These are phyloP conservation scores for Gavia stellata DNA, from an alignment of 2,113 vertebrate species.

Conservation along the genomic window DNA sequence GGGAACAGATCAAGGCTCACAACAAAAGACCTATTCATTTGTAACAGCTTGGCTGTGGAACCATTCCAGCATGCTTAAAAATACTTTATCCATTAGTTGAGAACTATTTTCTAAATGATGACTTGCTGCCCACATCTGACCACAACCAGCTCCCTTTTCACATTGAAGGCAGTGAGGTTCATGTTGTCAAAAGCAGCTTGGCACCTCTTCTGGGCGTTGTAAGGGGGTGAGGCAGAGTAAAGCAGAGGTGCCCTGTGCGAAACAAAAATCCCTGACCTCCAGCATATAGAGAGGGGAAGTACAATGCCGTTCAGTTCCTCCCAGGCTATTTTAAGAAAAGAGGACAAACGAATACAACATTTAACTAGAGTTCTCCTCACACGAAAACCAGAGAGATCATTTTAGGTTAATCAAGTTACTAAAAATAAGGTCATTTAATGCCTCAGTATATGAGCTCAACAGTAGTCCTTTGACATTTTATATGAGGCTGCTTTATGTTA, in stretches of 20 bases:
- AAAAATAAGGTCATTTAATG: not conserved
- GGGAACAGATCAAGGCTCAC: conserved; percentile 52
- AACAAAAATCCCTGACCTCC: conserved; percentile 25
- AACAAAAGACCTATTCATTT: conserved; percentile 62
- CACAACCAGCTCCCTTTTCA: conserved; percentile 35
- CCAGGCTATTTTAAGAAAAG: conserved; percentile 36
- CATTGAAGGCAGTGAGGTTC: not conserved
- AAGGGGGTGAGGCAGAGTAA: not conserved
- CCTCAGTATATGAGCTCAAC: not conserved
- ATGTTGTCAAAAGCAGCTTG: not conserved
- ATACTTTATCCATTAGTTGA: conserved; percentile 32
- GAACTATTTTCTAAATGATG: conserved; percentile 27
- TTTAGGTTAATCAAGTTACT: conserved; percentile 6
- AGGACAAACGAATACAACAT: not conserved
- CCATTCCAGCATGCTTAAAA: conserved; percentile 48
- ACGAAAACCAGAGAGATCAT: not conserved
- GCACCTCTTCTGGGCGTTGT: not conserved
- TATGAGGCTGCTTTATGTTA: not conserved
- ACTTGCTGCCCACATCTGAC: not conserved
- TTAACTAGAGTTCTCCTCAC: not conserved
- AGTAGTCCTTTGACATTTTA: not conserved
- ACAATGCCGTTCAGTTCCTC: conserved; percentile 1
- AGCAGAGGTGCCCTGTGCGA: not conserved
- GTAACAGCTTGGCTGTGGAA: conserved; percentile 56
- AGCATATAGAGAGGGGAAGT: not conserved